Percentiles rank a stretch among this genome's conserved stretches.
Evolutionary conservation across 2,113 vertebrate species (phyloP).

Genomic region (Cairina moschata): DNA sequence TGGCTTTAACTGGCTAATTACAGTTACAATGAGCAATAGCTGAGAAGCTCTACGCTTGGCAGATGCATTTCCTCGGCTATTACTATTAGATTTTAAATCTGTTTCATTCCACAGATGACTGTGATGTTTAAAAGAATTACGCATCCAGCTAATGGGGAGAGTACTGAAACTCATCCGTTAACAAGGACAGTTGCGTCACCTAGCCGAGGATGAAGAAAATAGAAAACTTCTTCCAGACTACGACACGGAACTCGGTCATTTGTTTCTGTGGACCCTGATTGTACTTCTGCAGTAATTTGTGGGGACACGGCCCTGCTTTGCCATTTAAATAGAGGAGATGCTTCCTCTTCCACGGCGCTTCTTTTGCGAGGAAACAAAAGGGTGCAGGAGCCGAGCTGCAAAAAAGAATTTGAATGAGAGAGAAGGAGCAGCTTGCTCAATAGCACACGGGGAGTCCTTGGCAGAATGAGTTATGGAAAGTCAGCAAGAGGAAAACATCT

Average conservation of each 20-base stretch:
- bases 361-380: neutral
- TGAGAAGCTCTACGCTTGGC: neutral
- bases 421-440: neutral
- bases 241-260: neutral
- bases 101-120: neutral
- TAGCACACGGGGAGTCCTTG: neutral
- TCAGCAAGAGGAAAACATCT: neutral
- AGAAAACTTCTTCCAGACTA: neutral
- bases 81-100: constrained; percentile 13
- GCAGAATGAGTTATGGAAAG: neutral
- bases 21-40: neutral
- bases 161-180: neutral
- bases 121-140: neutral
- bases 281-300: neutral
- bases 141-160: neutral
- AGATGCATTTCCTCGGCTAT: constrained; percentile 2
- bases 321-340: neutral
- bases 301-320: neutral
- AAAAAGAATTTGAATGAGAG: neutral
- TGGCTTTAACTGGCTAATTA: neutral
- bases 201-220: neutral
- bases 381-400: neutral
- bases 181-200: neutral
- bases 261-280: neutral
- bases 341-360: neutral